Evolutionary conservation across 2,113 vertebrate species (phyloP).

Genomic region (Mus pahari): DNA sequence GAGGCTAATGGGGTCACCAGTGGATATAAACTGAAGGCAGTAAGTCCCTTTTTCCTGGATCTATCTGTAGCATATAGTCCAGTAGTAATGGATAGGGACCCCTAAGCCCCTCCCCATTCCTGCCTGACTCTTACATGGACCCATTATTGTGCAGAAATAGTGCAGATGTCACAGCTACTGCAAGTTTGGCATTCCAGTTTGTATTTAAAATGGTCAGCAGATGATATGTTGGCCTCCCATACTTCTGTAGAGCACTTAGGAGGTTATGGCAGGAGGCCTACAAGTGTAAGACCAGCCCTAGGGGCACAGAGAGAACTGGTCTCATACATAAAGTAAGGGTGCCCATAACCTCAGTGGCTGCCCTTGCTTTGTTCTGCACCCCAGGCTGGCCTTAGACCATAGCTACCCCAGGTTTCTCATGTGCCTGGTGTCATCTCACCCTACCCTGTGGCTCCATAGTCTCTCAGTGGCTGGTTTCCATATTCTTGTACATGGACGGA

Average conservation of each 20-base stretch:
- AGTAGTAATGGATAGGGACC: not conserved
- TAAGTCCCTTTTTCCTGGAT: not conserved
- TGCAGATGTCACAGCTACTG: not conserved
- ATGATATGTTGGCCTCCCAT: not conserved
- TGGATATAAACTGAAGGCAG: not conserved
- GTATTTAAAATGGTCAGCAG: conserved; percentile 33
- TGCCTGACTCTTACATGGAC: not conserved
- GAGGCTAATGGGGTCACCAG: not conserved
- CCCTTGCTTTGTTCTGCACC: not conserved
- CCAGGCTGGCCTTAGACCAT: not conserved
- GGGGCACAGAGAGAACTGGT: not conserved
- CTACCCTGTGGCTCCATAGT: not conserved
- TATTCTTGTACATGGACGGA: conserved; percentile 55
- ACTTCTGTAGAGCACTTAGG: not conserved
- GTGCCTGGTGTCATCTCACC: conserved; percentile 28
- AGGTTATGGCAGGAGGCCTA: not conserved
- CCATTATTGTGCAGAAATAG: not conserved
- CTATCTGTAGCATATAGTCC: not conserved
- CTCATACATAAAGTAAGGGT: not conserved
- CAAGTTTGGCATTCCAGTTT: conserved; percentile 2
- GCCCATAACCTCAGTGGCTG: not conserved
- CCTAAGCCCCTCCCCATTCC: not conserved
- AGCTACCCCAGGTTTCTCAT: not conserved
- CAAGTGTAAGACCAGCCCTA: not conserved
- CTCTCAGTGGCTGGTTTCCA: conserved; percentile 61